Percentiles rank a stretch among this genome's conserved stretches.
phyloP scores from a whole-genome alignment of 2,888 invertebrate genomes.

The Lasioglossum marginatum region DNA sequence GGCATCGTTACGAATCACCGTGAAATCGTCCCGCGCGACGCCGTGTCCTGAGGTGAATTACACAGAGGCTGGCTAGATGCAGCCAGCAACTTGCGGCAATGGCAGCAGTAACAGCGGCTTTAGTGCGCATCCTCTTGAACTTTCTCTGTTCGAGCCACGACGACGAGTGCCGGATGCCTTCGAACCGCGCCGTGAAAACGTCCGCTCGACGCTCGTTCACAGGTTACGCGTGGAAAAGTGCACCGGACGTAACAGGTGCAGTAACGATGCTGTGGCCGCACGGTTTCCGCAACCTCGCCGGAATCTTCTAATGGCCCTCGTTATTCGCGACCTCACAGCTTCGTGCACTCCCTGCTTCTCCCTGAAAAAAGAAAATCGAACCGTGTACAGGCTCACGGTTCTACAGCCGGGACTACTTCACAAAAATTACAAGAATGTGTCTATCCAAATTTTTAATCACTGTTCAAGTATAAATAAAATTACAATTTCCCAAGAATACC shows the following conservation, averaged over 20 bases:
- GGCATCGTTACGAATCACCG: constrained; percentile 71
- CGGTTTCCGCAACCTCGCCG: constrained; percentile 41
- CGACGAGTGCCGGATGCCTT: constrained; percentile 28
- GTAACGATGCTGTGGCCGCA: constrained; percentile 36
- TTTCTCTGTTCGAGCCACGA: constrained; percentile 50
- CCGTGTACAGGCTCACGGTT: too few species aligned
- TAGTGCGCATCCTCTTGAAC: constrained; percentile 45
- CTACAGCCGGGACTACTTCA: too few species aligned
- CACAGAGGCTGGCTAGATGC: constrained; percentile 5
- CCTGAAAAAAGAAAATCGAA: background rate
- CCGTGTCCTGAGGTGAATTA: constrained; percentile 58
- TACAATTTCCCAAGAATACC: too few species aligned
- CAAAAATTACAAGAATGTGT: too few species aligned
- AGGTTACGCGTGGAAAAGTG: constrained; percentile 51
- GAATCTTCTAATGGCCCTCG: background rate
- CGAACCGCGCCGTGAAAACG: constrained; percentile 54
- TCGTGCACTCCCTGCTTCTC: background rate
- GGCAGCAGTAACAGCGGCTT: background rate
- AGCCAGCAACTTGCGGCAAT: background rate
- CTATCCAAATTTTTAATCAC: too few species aligned
- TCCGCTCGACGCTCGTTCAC: constrained; percentile 35
- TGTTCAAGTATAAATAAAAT: too few species aligned
- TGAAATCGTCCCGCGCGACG: constrained; percentile 61
- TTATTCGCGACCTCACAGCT: background rate
- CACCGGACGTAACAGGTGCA: constrained; percentile 36